Conservation (phyloP, 2,888 invertebrate species). For the Drosophila siamana region DNA sequence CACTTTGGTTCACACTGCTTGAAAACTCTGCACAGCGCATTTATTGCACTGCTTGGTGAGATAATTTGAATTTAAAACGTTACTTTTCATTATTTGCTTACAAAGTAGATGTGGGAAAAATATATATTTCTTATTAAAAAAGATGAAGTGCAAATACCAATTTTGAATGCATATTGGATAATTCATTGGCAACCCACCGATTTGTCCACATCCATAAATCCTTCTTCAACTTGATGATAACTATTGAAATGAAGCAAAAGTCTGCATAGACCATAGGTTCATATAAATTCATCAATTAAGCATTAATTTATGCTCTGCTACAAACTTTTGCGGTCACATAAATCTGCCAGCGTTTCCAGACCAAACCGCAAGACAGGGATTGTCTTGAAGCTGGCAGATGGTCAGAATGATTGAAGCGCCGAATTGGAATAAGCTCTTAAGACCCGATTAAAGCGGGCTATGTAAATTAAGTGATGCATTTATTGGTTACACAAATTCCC, state of each 20-base stretch:
- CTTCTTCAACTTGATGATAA: conserved; percentile 4
- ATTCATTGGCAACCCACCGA: background rate
- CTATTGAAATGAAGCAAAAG: conserved; percentile 14
- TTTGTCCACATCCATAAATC: background rate
- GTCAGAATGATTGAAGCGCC: conserved; percentile 62
- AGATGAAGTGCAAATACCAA: too few species aligned
- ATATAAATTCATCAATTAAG: conserved; percentile 73
- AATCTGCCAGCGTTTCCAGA: conserved; percentile 62
- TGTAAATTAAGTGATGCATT: conserved; percentile 70
- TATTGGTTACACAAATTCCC: conserved; percentile 56
- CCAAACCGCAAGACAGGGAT: conserved; percentile 56
- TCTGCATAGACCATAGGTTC: conserved; percentile 19
- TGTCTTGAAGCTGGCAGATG: conserved; percentile 33
- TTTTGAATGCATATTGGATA: too few species aligned
- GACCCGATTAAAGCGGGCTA: conserved; percentile 44
- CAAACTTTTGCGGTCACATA: conserved; percentile 75
- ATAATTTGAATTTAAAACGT: background rate
- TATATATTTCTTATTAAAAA: too few species aligned
- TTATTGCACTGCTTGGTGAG: conserved; percentile 7
- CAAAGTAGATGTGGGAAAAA: too few species aligned
- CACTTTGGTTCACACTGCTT: conserved; percentile 8
- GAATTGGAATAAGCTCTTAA: conserved; percentile 51
- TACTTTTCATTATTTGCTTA: background rate
- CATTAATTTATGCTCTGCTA: conserved; percentile 72
- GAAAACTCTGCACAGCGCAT: background rate